Base-by-base conservation (phyloP, 2,113 vertebrate genomes). In the Sebastes schlegelii region DNA sequence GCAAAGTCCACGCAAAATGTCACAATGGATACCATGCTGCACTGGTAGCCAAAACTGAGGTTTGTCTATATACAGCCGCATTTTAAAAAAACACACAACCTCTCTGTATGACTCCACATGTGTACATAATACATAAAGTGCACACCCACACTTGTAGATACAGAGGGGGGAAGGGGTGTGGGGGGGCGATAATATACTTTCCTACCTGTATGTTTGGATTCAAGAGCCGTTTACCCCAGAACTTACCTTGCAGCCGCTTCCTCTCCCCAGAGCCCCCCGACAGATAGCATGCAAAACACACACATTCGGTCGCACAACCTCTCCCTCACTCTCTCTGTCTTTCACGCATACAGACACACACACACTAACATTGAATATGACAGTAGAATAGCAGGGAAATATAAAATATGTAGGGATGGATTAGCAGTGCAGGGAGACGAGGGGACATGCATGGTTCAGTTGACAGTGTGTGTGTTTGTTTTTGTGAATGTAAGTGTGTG, bases 151-250 rank as follows among this genome's bases (percentile, higher is more conserved):
- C 79, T 63, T 72, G 55, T 79, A 80, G 70, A 81, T 68, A 85
- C 78, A 86, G 64, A 83, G 26, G 71, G 60, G 75, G 74, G 64
- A 78, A 52, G 57, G 45, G 77, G 19, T 65, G 77, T 80, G 69
- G 76, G 82, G 48, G 60, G 69, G 77, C 80, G 60, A 79, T 90
- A 74, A 87, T 83, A 90, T 64, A 91, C 85, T 84, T 80, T 94
- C 95, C 95, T 96, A 96, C 95, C 95, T 96, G 93, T 79, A 84
- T 55, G 63, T 92, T 93, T 88, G 93, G 89, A 91, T 92, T 93
- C 89, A 83, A 89, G 91, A 90, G 91, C 91, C 93, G 79, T 86
- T 92, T 88, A 92, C 86, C 95, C 93, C 91, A 87, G 71, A 85
- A 96, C 95, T 96, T 95, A 96, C 95, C 95, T 94, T 83, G 85